Percentiles rank a stretch among this genome's conserved stretches.
Conservation (phyloP, 2,797 vertebrate species). For the Sebastes minor region DNA sequence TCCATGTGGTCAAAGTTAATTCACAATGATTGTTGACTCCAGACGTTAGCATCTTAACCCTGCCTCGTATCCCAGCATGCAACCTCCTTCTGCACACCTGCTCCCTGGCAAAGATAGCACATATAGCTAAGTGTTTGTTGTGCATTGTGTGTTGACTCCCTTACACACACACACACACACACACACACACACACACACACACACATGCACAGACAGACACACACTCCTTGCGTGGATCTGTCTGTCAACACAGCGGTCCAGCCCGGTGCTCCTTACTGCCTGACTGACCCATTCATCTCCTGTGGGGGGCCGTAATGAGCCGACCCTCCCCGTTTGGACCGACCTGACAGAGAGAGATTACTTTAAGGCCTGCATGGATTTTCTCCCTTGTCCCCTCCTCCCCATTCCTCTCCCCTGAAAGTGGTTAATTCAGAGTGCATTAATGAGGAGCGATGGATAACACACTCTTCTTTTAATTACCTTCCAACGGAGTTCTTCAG, state of each 20-base stretch:
- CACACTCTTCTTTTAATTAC: constrained; percentile 80
- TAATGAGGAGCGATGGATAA: constrained; percentile 84
- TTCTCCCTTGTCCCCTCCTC: constrained; percentile 67
- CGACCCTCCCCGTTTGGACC: constrained; percentile 80
- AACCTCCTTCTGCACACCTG: constrained; percentile 64
- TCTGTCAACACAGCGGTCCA: constrained; percentile 64
- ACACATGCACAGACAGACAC: constrained; percentile 1
- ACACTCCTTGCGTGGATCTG: constrained; percentile 45
- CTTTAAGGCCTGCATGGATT: constrained; percentile 78
- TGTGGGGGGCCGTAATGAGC: constrained; percentile 75
- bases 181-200: not conserved
- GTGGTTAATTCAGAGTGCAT: constrained; percentile 72
- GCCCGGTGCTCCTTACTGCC: constrained; percentile 57
- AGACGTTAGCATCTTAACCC: constrained; percentile 41
- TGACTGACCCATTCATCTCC: constrained; percentile 83
- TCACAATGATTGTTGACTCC: constrained; percentile 53
- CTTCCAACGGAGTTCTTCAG: constrained; percentile 65
- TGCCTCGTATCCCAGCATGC: constrained; percentile 63
- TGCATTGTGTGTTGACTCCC: constrained; percentile 34
- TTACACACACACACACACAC: not conserved
- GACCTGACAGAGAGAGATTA: constrained; percentile 83
- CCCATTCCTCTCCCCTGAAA: constrained; percentile 64
- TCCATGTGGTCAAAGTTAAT: constrained; percentile 62
- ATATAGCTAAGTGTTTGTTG: constrained; percentile 50
- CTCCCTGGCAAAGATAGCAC: constrained; percentile 57